Evolutionary conservation across 92 coral and sea anemone genomes (phyloP).

Genomic region (Pocillopora grandis): DNA sequence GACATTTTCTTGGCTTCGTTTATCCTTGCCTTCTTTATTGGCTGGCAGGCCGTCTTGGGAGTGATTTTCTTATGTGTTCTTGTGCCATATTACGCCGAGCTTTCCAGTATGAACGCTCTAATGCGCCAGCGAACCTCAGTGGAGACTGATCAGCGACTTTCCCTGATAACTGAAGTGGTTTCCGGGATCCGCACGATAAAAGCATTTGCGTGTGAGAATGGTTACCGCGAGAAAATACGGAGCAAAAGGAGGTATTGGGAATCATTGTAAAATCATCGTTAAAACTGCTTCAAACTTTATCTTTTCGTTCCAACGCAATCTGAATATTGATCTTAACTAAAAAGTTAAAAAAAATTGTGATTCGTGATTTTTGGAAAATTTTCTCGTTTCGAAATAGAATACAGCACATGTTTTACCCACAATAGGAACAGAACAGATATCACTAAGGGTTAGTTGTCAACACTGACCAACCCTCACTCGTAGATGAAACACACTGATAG

Average conservation of each 20-base stretch:
- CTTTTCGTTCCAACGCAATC: no score
- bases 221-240: neutral
- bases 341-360: no score
- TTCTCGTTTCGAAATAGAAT: no score
- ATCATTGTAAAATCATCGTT: no score
- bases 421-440: no score
- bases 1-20: neutral
- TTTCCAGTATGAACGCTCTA: neutral
- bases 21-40: neutral
- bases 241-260: neutral
- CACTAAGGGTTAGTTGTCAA: no score
- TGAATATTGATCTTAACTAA: no score
- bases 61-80: slow-evolving; percentile 3
- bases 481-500: no score
- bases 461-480: no score
- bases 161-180: slow-evolving; percentile 2
- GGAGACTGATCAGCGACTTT: neutral
- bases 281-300: no score
- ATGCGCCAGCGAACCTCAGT: neutral
- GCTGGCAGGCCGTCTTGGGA: slow-evolving; percentile 16
- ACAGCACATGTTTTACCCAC: no score
- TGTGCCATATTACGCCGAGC: neutral
- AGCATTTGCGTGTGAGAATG: neutral
- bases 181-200: slow-evolving; percentile 14
- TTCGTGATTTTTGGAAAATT: no score